Evolutionary conservation across 2,888 invertebrate genomes (phyloP), one percentile per base, ranked within the genome.

Genomic region (Microctonus hyperodae): DNA sequence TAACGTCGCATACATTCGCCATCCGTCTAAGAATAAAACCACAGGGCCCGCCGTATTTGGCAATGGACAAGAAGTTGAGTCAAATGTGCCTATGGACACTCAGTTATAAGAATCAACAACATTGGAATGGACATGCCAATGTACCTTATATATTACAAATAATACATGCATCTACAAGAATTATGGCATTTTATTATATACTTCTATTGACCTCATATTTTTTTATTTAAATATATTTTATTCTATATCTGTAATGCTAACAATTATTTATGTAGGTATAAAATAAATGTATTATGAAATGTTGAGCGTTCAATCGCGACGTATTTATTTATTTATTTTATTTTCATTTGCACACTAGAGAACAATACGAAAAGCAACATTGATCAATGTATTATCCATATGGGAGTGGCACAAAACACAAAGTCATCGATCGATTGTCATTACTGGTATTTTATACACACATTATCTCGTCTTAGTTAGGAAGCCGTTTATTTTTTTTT

Each of bases 11-110:
- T 75, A 73, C 75, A 73, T 72, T 79, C 80, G 73, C 61, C 65
- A 74, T n/a, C 74, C 75, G 73, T 76, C 83, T 83, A 83, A 83
- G 82, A 83, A 83, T 83, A 83, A 67, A 67, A 67, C 67, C 33
- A 75, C 81, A 73, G 78, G 78, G 78, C 76, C 77, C 76, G 80
- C 83, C 83, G 82, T 83, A 83, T 83, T 83, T 83, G 83, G 83
- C 79, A 83, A 83, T 83, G 83, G 75, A 79, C 76, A 75, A 73
- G 72, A 73, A 55, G 64, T 70, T 57, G 67, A 70, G 70, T n/a
- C n/a, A n/a, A n/a, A n/a, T n/a, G n/a, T 74, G 72, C 72, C 71
- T 70, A 73, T 74, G 68, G 69, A n/a, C 70, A 73, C 70, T 65
- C 64, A 25, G 70, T 62, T 59, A 64, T 58, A 62, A 33, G 37